Evolutionary conservation across 2,797 vertebrate species (phyloP), one percentile per base, ranked within the genome.

Genomic region (Pangasius djambal): DNA sequence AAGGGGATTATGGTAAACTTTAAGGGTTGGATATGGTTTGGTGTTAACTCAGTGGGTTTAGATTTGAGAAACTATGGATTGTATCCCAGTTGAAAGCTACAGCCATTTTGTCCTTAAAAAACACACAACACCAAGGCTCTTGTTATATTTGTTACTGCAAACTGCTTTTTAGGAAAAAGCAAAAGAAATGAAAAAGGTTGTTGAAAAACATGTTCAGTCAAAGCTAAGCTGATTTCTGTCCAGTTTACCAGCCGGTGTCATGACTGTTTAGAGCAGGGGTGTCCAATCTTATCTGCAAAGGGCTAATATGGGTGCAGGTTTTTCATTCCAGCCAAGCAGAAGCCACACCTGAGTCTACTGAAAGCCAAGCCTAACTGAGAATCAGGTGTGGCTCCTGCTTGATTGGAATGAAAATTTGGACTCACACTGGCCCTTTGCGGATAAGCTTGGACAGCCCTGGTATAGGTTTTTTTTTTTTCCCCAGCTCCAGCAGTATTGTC

Each of bases 1-100:
- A 85, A 79, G 70, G 55, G 82, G 50, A 22, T 90, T 88, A 52
- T 83, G 55, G 75, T 40, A n/a, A 44, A 81, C 44, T n/a, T 9
- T 22, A 13, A 50, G 8, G 28, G 48, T 61, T 50, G 31, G 50
- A 50, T 34, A 70, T 28, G 37, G 52, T 31, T 89, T 63, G 22
- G 22, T 37, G 20, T 61, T 65, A 83, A 52, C 2, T 3, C 18
- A 40, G 20, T 48, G 13, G 18, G 20, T 12, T 52, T 85, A 34
- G 34, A 52, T 34, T 65, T 13, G 40, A 78, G 16, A 78, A 50
- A 28, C 25, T 63, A 44, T 63, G 40, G 10, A 63, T 67, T 78
- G n/a, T 25, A 79, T 67, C 67, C 87, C 40, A 50, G 25, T 37
- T 59, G 1, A 52, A 16, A 3, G 13, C 50, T 78, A 77, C 57